These are phyloP conservation scores for Agrotis segetum DNA, from an alignment of 2,888 invertebrate species.

Conservation along the genomic window DNA sequence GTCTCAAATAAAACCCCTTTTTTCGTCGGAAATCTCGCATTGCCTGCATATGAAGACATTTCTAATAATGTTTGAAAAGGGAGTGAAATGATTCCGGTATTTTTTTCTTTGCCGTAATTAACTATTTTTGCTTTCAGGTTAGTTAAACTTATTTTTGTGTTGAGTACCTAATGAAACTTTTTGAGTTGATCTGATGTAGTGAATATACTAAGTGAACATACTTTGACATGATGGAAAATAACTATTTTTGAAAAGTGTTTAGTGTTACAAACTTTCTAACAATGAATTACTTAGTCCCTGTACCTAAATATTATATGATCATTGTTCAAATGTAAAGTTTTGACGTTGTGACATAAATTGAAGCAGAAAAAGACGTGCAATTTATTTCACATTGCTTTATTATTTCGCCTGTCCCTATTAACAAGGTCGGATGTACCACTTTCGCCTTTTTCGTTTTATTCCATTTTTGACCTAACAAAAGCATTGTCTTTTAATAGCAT, in stretches of 20 bases:
- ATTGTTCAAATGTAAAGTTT: background rate
- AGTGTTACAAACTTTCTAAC: no score
- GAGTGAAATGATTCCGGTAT: conserved; percentile 29
- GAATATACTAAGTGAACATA: no score
- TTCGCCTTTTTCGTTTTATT: no score
- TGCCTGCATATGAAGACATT: conserved; percentile 69
- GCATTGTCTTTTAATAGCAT: no score
- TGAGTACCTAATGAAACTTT: no score
- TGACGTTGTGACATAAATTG: background rate
- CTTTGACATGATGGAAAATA: background rate
- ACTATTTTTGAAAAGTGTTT: no score
- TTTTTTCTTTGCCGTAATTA: conserved; percentile 30
- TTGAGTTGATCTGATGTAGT: no score
- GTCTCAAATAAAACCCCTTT: conserved; percentile 71
- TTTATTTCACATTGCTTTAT: background rate
- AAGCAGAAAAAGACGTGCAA: background rate
- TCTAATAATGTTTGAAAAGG: conserved; percentile 63
- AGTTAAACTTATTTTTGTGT: background rate
- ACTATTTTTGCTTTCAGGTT: conserved; percentile 29
- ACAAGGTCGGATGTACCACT: no score
- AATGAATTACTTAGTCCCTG: no score
- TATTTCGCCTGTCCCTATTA: no score
- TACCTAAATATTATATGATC: no score
- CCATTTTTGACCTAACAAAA: no score
- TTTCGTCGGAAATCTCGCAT: conserved; percentile 68